A percentile compares a stretch with the other conserved stretches of the same genome.
Evolutionary conservation across 1,140 invertebrate genomes (phyloP).

Genomic region (Goniozus legneri): DNA sequence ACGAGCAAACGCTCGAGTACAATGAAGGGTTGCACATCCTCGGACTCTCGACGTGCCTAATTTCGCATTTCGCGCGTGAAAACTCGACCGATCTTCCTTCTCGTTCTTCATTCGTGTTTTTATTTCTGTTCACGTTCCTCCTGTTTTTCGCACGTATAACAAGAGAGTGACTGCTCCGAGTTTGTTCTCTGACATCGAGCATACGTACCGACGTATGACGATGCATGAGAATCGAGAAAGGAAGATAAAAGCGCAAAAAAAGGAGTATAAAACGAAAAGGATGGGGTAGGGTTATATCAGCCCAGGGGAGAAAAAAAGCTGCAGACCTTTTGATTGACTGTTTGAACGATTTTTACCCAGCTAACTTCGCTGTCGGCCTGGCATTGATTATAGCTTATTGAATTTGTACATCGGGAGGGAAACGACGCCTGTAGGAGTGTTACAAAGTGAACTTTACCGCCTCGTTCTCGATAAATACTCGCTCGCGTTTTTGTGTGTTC

Average conservation of each 20-base stretch:
- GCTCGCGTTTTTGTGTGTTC: too few relatives aligned
- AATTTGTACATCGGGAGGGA: conserved; percentile 39
- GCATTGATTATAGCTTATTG: conserved; percentile 54
- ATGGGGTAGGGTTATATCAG: conserved; percentile 2
- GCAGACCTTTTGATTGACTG: conserved; percentile 50
- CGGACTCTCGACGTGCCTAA: conserved; percentile 20
- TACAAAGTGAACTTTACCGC: conserved; percentile 27
- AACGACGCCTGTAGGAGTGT: conserved; percentile 22
- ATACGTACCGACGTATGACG: conserved; percentile 8
- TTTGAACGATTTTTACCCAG: conserved; percentile 53
- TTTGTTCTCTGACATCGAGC: conserved; percentile 22
- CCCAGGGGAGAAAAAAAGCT: conserved; percentile 1
- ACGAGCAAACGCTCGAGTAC: too few relatives aligned
- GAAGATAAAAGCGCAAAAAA: conserved; percentile 10
- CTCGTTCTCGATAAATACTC: too few relatives aligned
- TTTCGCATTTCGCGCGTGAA: conserved; percentile 19
- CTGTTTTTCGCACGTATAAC: too few relatives aligned
- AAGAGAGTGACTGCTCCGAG: too few relatives aligned
- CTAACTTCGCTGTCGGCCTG: conserved; percentile 35
- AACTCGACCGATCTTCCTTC: conserved; percentile 19
- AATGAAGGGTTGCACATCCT: too few relatives aligned
- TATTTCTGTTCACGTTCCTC: not conserved
- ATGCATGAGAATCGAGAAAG: conserved; percentile 6
- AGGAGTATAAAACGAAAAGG: not conserved
- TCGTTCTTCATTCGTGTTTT: conserved; percentile 7